Evolutionary conservation across 2,888 invertebrate genomes (phyloP).

Genomic region (Acanthoscelides obtectus): DNA sequence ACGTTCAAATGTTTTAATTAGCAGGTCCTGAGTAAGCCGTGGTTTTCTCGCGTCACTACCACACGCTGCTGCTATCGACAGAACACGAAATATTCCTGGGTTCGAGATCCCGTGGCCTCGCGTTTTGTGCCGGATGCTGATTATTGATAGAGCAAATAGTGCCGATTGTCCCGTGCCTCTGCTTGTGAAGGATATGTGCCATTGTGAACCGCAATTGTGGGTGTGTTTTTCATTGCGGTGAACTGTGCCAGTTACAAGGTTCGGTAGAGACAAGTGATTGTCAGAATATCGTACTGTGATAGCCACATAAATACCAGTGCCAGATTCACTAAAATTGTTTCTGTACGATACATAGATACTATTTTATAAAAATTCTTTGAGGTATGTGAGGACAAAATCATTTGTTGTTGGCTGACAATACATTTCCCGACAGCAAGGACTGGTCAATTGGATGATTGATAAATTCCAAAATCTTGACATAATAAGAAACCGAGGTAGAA

Average conservation of each 20-base stretch:
- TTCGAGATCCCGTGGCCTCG: neutral
- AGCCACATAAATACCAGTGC: neutral
- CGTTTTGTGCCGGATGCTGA: neutral
- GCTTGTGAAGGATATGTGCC: neutral
- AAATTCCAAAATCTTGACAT: too few species aligned
- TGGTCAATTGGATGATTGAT: too few species aligned
- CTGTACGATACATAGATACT: too few species aligned
- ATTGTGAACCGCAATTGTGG: neutral
- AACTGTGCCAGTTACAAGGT: neutral
- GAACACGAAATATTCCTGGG: neutral
- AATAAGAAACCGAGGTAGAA: too few species aligned
- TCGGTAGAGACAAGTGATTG: neutral
- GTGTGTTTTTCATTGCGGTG: neutral
- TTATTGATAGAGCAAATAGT: neutral
- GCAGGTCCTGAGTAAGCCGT: neutral
- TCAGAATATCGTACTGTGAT: neutral
- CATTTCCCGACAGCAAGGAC: too few species aligned
- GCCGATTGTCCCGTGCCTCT: neutral
- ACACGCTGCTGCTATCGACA: neutral
- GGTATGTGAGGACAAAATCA: too few species aligned
- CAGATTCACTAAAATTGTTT: too few species aligned
- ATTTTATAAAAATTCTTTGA: too few species aligned
- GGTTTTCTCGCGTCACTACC: neutral
- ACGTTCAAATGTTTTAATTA: neutral
- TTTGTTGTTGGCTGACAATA: too few species aligned